Conservation (phyloP, 2,888 invertebrate genomes). For the Molorchus minor region DNA sequence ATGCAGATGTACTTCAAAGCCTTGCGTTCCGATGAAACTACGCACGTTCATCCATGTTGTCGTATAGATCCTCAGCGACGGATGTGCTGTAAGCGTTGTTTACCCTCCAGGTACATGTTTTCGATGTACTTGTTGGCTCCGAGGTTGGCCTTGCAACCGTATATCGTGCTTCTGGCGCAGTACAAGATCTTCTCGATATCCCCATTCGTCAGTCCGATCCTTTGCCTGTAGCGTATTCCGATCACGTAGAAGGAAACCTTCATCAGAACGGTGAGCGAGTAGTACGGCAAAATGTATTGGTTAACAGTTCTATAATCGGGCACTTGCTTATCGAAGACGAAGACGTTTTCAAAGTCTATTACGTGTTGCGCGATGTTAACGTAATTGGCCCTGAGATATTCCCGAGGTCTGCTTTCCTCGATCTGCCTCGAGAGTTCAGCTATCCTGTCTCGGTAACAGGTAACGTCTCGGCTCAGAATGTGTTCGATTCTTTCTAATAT, state of each 20-base stretch:
- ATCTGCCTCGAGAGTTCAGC: neutral
- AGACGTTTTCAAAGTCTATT: conserved; percentile 9
- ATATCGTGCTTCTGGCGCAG: conserved; percentile 12
- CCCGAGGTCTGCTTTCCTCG: neutral
- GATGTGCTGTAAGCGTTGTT: conserved; percentile 12
- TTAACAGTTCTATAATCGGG: conserved; percentile 10
- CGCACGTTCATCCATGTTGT: conserved; percentile 19
- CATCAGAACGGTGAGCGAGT: conserved; percentile 13
- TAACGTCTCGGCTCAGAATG: conserved; percentile 2
- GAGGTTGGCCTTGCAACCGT: conserved; percentile 3
- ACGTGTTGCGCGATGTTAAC: conserved; percentile 20
- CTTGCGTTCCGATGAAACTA: conserved; percentile 17
- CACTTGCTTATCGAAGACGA: neutral
- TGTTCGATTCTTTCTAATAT: conserved; percentile 3
- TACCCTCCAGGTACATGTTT: conserved; percentile 2
- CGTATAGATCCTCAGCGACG: conserved; percentile 18
- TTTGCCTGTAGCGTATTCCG: conserved; percentile 1
- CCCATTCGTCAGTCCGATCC: conserved; percentile 6
- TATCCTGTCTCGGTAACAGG: conserved; percentile 5
- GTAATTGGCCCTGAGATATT: conserved; percentile 1
- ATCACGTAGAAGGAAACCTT: conserved; percentile 15
- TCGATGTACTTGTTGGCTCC: conserved; percentile 21
- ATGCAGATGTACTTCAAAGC: conserved; percentile 21
- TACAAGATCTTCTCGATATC: conserved; percentile 10
- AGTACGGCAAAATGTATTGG: conserved; percentile 6